phyloP scores from a whole-genome alignment of 1,140 invertebrate species.

The Arion vulgaris region DNA sequence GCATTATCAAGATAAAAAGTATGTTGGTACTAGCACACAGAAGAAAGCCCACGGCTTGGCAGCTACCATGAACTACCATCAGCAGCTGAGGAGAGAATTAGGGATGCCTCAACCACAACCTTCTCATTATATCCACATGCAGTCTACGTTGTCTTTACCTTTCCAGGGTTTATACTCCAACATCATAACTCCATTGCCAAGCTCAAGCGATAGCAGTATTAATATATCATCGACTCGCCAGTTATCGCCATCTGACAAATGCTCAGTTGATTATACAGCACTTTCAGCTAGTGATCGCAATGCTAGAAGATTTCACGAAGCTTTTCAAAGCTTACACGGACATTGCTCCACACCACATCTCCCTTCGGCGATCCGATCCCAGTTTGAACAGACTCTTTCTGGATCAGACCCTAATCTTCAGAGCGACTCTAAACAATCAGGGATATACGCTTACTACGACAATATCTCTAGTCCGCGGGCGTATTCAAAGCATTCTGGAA shows the following conservation, averaged over 20 bases:
- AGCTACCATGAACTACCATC: conserved; percentile 31
- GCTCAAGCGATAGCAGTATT: conserved; percentile 24
- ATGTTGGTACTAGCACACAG: no score
- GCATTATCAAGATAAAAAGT: neutral
- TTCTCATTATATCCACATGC: neutral
- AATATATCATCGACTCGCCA: neutral
- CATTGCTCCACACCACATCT: conserved; percentile 29
- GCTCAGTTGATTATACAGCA: neutral
- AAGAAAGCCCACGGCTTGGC: neutral
- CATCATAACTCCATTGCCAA: conserved; percentile 22
- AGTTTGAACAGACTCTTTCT: conserved; percentile 17
- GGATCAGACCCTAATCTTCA: conserved; percentile 31
- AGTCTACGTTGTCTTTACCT: neutral
- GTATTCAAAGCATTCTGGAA: neutral
- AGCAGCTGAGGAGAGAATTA: conserved; percentile 27
- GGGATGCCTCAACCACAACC: conserved; percentile 19
- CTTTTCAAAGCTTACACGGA: conserved; percentile 24
- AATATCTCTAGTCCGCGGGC: neutral
- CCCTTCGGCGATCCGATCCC: conserved; percentile 2
- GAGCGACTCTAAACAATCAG: conserved; percentile 3
- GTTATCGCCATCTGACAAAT: neutral
- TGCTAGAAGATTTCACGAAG: conserved; percentile 10
- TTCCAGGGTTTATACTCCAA: neutral
- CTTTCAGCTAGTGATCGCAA: neutral
- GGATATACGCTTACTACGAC: conserved; percentile 19